Conservation (phyloP, 2,113 vertebrate genomes). For the Pluvialis apricaria region DNA sequence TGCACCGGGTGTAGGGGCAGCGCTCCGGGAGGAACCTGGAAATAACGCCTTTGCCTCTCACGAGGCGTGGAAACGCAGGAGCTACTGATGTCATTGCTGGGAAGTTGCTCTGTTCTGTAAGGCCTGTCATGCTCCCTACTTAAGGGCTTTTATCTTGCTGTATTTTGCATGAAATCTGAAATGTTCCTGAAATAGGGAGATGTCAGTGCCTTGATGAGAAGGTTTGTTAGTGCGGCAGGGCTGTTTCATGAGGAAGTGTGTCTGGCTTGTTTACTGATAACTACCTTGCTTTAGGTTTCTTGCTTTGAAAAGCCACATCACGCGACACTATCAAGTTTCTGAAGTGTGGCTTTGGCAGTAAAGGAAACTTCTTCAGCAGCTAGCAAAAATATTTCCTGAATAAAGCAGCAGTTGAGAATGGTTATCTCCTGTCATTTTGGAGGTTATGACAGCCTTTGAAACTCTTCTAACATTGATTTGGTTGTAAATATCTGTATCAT, state of each 20-base stretch:
- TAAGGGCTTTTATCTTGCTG: fast-evolving
- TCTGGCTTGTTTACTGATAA: not conserved
- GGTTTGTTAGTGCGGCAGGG: not conserved
- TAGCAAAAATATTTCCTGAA: not conserved
- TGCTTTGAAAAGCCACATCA: not conserved
- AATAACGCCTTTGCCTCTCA: not conserved
- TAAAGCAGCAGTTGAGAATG: not conserved
- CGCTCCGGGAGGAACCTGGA: not conserved
- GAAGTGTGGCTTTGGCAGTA: not conserved
- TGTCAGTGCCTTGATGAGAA: not conserved
- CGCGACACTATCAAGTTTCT: not conserved
- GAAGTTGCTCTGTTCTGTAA: not conserved
- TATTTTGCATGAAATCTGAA: not conserved
- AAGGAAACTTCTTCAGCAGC: not conserved
- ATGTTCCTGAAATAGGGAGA: not conserved
- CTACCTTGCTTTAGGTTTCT: not conserved
- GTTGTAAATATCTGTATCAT: not conserved
- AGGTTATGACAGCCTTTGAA: not conserved
- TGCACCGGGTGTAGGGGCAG: fast-evolving
- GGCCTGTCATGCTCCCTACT: fast-evolving
- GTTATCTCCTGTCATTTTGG: not conserved
- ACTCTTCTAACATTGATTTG: not conserved
- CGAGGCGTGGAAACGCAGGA: not conserved
- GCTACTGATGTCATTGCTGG: not conserved
- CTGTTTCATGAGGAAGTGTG: not conserved